These are phyloP conservation scores for Holothuria glaberrima DNA, from an alignment of 35 echinoderm and acorn worm genomes.

Conservation along the genomic window DNA sequence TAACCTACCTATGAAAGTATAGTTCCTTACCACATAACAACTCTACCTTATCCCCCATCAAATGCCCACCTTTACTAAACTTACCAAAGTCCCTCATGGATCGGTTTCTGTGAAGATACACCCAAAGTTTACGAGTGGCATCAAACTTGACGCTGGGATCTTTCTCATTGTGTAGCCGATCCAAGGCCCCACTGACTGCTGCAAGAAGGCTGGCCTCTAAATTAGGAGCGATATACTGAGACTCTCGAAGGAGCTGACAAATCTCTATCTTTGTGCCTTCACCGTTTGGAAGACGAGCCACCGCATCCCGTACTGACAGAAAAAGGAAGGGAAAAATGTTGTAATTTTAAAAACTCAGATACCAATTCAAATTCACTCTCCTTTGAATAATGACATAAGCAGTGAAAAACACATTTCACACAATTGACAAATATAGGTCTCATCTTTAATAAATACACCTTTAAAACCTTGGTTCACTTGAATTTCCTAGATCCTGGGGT, in stretches of 20 bases:
- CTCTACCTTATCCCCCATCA: too few species aligned
- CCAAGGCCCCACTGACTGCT: constrained; percentile 92
- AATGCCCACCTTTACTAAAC: neutral
- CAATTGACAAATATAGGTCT: too few species aligned
- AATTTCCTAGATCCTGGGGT: too few species aligned
- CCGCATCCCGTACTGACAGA: constrained; percentile 88
- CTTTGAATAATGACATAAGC: too few species aligned
- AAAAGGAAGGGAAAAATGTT: neutral
- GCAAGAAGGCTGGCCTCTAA: constrained; percentile 81
- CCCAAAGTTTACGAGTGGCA: constrained; percentile 83
- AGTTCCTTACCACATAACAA: too few species aligned
- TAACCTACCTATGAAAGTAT: too few species aligned
- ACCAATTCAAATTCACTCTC: too few species aligned
- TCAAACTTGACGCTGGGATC: constrained; percentile 97
- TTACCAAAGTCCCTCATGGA: constrained; percentile 87
- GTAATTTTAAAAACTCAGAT: neutral
- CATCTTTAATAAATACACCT: too few species aligned
- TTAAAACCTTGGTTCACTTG: too few species aligned
- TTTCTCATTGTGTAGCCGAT: constrained; percentile 95
- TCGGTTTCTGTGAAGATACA: constrained; percentile 83
- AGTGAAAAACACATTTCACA: too few species aligned
- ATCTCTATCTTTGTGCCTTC: constrained; percentile 88
- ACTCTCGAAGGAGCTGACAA: constrained; percentile 92
- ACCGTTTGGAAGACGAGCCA: constrained; percentile 87
- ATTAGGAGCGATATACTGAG: constrained; percentile 74